phyloP scores from a whole-genome alignment of 2,888 invertebrate species.

The Drosophila setosimentum region DNA sequence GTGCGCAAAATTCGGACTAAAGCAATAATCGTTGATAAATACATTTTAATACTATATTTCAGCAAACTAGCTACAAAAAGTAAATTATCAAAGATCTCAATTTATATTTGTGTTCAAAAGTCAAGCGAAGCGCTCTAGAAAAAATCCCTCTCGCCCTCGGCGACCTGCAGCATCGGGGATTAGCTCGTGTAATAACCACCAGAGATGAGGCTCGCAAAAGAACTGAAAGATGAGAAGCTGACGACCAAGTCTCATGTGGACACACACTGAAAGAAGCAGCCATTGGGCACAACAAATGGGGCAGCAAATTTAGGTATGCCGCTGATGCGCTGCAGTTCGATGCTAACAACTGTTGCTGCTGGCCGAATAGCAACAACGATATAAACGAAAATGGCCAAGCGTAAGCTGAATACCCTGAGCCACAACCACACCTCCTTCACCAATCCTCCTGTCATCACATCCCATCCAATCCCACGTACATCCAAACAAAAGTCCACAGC shows the following conservation, averaged over 20 bases:
- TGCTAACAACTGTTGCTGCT: conserved; percentile 1
- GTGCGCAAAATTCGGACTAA: background rate
- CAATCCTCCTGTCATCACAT: background rate
- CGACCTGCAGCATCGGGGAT: too few relatives aligned
- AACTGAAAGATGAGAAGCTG: conserved; percentile 75
- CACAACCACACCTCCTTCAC: too few relatives aligned
- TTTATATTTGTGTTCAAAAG: too few relatives aligned
- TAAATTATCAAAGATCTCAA: background rate
- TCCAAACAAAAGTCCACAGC: background rate
- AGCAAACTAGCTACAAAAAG: background rate
- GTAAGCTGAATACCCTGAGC: too few relatives aligned
- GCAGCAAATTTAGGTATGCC: too few relatives aligned
- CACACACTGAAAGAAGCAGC: conserved; percentile 61
- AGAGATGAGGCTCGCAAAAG: conserved; percentile 80
- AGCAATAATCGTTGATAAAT: background rate
- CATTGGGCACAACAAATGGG: background rate
- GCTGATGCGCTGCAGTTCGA: too few relatives aligned
- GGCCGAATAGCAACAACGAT: conserved; percentile 20
- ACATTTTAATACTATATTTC: background rate
- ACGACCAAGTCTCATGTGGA: conserved; percentile 85
- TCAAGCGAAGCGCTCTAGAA: too few relatives aligned
- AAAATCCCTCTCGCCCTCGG: too few relatives aligned
- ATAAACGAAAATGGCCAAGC: conserved; percentile 63
- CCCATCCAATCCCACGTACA: background rate
- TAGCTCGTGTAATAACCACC: conserved; percentile 65